Evolutionary conservation across 2,888 invertebrate species (phyloP), one percentile per base, ranked within the genome.

Genomic region (Linyphia triangularis): DNA sequence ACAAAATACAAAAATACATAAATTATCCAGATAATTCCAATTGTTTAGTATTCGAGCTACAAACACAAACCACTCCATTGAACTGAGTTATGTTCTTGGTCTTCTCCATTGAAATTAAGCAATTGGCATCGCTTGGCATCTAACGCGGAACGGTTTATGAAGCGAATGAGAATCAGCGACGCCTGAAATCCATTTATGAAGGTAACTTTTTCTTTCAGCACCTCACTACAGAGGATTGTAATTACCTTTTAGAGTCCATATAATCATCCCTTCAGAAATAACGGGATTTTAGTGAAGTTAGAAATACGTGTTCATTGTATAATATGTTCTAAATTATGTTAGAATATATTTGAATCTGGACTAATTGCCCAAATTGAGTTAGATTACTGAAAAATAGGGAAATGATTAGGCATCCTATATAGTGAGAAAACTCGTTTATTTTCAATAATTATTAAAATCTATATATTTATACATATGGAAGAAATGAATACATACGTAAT

Each of bases 191-290:
- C 51, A 26, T 40, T 61, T 63, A 61, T 26, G 24, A 28, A 77
- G 63, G 33, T 63, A 37, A 24, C 61, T 77, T 77, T 77, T 61
- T n/a, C 57, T 77, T 63, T 77, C 77, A 61, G 63, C 77, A 61
- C 77, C 63, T 77, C 61, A 26, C 13, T 19, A 77, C 13, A n/a
- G 9, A 16, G 77, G 77, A 77, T 40, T 24, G 63, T 6, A 13
- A 22, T 24, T 26, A 13, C 40, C 67, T 51, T 16, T 51, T 70
- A 43, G 28, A 43, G 43, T 24, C 43, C 26, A 9, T 59, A 26
- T 61, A 63, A 63, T 77, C 63, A 61, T 33, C 13, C 63, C 24
- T 26, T 63, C 26, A 26, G 33, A 51, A 51, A 13, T 0, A 13
- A 51, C 51, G 51, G 51, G 13, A 51, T 51, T 51, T 51, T 51